A percentile compares a stretch with the other conserved stretches of the same genome.
Conservation (phyloP, 2,888 invertebrate genomes). For the Shargacucullia verbasci region DNA sequence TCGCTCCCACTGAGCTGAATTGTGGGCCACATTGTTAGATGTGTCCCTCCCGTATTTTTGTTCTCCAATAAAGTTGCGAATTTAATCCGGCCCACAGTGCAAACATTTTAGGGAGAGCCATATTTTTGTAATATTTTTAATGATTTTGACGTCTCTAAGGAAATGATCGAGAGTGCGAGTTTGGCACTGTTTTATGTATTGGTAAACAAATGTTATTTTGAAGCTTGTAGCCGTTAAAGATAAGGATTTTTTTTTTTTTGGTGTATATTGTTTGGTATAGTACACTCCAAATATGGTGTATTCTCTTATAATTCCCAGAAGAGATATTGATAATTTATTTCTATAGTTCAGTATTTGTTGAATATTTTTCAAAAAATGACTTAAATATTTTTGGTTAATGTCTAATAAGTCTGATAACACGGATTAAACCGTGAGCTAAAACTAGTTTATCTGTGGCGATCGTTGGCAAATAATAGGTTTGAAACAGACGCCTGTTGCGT, state of each 20-base stretch:
- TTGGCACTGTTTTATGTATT: constrained; percentile 44
- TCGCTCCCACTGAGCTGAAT: not conserved
- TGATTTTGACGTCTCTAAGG: constrained; percentile 53
- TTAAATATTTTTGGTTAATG: too few species aligned
- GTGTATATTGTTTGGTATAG: not conserved
- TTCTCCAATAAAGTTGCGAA: constrained; percentile 42
- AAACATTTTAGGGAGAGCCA: constrained; percentile 30
- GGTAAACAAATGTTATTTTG: constrained; percentile 26
- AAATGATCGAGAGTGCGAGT: constrained; percentile 51
- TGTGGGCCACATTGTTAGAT: constrained; percentile 1
- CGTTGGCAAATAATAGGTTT: constrained; percentile 40
- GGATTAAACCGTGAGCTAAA: constrained; percentile 26
- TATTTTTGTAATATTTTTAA: constrained; percentile 56
- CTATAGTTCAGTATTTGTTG: too few species aligned
- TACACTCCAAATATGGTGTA: too few species aligned
- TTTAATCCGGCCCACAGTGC: constrained; percentile 37
- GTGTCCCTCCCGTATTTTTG: constrained; percentile 20
- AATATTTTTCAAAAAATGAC: too few species aligned
- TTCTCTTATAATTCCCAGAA: too few species aligned
- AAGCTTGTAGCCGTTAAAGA: not conserved
- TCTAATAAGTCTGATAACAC: constrained; percentile 7
- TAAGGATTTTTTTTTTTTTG: not conserved
- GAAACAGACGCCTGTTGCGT: constrained; percentile 25
- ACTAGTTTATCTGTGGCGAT: constrained; percentile 47
- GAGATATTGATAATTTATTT: too few species aligned